Conservation (phyloP, 2,888 invertebrate species). For the Ormyrus nitidulus region DNA sequence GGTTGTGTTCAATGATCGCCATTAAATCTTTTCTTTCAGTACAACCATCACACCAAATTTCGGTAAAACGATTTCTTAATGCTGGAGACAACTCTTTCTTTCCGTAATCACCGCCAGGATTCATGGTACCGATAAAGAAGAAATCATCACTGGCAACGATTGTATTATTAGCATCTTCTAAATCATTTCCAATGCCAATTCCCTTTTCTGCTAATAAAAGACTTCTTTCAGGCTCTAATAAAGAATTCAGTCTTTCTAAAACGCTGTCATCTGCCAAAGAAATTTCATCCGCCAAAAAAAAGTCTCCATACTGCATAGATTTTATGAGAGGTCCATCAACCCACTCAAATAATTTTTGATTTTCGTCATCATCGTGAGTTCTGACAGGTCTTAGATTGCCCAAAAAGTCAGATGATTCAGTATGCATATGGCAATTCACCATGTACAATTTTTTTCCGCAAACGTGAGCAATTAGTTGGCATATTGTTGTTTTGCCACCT, state of each 20-base stretch:
- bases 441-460: slow-evolving; percentile 83
- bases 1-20: slow-evolving; percentile 88
- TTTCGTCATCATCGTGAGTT: slow-evolving; percentile 77
- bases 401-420: slow-evolving; percentile 98
- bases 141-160: slow-evolving; percentile 85
- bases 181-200: slow-evolving; percentile 76
- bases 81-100: slow-evolving; percentile 99
- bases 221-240: slow-evolving; percentile 94
- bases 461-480: slow-evolving; percentile 89
- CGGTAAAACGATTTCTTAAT: slow-evolving; percentile 96
- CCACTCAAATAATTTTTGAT: slow-evolving; percentile 92
- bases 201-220: slow-evolving; percentile 95
- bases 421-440: slow-evolving; percentile 99
- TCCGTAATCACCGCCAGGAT: slow-evolving; percentile 99
- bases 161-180: slow-evolving; percentile 75
- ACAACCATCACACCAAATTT: slow-evolving; percentile 96
- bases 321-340: slow-evolving; percentile 95
- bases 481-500: slow-evolving; percentile 97
- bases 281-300: slow-evolving; percentile 98
- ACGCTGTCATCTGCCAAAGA: slow-evolving; percentile 99
- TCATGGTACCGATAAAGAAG: slow-evolving; percentile 97
- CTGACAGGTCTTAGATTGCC: slow-evolving; percentile 95
- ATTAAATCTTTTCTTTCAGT: slow-evolving; percentile 85
- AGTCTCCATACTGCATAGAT: slow-evolving; percentile 91
- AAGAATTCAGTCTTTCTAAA: slow-evolving; percentile 95